A percentile compares a stretch with the other conserved stretches of the same genome.
These are phyloP conservation scores for Carcharodon carcharias DNA, from an alignment of 2,797 vertebrate genomes.

Conservation along the genomic window DNA sequence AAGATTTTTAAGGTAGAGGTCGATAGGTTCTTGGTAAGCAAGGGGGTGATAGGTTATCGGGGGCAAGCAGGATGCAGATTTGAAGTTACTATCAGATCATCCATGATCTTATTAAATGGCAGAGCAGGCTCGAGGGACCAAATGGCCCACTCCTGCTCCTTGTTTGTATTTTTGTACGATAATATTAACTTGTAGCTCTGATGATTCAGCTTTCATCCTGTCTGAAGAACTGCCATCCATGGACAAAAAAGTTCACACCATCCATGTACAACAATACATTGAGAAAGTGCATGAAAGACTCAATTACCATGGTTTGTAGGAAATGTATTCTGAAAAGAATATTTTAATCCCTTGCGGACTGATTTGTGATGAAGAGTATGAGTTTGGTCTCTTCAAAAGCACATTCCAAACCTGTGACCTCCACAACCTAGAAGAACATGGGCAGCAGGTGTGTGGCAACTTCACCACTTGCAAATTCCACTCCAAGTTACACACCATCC, in stretches of 20 bases:
- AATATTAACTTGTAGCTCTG: neutral
- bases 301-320: neutral
- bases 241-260: neutral
- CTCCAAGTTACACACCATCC: no score
- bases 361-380: neutral
- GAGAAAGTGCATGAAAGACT: neutral
- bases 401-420: neutral
- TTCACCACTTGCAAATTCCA: no score
- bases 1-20: no score
- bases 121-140: no score
- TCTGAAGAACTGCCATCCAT: neutral
- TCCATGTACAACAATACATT: neutral
- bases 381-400: neutral
- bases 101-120: no score
- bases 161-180: no score
- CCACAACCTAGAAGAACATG: neutral
- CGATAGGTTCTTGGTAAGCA: no score
- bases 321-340: neutral
- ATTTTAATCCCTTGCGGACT: neutral
- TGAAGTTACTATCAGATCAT: no score
- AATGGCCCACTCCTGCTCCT: no score
- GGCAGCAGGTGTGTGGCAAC: neutral
- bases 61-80: no score
- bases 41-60: no score
- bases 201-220: neutral